Conservation (phyloP, 2,888 invertebrate species). For the Venustoraphidia nigricollis region DNA sequence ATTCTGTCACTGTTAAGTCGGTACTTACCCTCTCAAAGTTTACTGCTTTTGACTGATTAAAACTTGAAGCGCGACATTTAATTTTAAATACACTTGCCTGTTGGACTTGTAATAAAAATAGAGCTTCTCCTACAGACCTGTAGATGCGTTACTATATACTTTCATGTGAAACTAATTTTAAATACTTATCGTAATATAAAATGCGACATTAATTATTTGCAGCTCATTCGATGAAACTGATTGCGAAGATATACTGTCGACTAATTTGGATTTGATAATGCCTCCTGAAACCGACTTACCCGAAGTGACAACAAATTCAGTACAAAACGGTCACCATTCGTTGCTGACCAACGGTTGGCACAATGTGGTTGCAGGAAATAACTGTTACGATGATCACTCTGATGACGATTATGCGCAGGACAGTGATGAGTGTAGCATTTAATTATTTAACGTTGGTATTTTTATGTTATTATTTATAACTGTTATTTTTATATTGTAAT, state of each 20-base stretch:
- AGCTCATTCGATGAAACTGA: conserved; percentile 57
- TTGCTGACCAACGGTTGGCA: background rate
- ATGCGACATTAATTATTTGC: conserved; percentile 20
- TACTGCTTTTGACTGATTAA: too few relatives aligned
- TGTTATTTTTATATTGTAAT: background rate
- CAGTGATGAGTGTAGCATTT: conserved; percentile 49
- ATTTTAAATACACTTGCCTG: background rate
- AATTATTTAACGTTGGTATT: conserved; percentile 8
- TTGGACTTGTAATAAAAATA: background rate
- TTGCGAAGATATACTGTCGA: conserved; percentile 43
- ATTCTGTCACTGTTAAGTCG: too few relatives aligned
- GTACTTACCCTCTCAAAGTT: too few relatives aligned
- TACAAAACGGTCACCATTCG: conserved; percentile 16
- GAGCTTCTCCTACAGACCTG: background rate
- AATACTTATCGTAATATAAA: background rate
- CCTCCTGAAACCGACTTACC: conserved; percentile 21
- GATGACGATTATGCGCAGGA: conserved; percentile 38
- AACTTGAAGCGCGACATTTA: too few relatives aligned
- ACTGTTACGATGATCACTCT: background rate
- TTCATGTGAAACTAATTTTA: background rate
- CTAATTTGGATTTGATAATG: conserved; percentile 47
- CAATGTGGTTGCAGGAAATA: background rate
- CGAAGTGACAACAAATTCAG: conserved; percentile 15
- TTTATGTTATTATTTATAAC: background rate
- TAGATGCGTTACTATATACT: background rate